Percentiles rank a stretch among this genome's conserved stretches.
Conservation (phyloP, 2,888 invertebrate genomes). For the Tenthredo mesomela region DNA sequence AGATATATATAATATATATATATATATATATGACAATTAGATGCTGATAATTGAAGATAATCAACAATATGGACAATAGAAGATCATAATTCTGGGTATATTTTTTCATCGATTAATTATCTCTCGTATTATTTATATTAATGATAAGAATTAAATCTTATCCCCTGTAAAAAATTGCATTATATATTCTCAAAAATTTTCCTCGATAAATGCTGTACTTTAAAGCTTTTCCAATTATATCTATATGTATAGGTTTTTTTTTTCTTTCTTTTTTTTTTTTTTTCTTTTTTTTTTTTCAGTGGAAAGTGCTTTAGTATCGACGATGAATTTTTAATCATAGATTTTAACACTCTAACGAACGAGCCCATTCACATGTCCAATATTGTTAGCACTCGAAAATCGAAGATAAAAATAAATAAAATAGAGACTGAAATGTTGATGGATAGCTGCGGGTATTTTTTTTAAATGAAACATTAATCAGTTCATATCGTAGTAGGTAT, state of each 20-base stretch:
- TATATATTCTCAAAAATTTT: background rate
- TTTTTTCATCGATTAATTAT: background rate
- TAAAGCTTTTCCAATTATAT: background rate
- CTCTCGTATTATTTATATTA: too few species aligned
- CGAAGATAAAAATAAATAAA: background rate
- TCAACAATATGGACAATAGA: background rate
- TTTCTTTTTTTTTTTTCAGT: background rate
- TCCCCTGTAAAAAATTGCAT: background rate
- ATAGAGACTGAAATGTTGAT: background rate
- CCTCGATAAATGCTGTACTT: background rate
- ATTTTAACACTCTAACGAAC: conserved; percentile 29
- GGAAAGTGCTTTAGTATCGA: background rate
- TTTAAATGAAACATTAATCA: background rate
- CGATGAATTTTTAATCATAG: conserved; percentile 18
- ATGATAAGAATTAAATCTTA: too few species aligned
- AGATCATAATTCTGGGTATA: too few species aligned
- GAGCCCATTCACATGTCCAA: conserved; percentile 34
- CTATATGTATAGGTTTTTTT: background rate
- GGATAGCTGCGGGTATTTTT: background rate
- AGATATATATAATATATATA: background rate
- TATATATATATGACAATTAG: background rate
- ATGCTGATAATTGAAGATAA: background rate
- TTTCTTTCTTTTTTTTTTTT: too few species aligned
- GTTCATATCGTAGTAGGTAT: too few species aligned
- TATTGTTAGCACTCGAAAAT: background rate